Conservation (phyloP, 1,140 invertebrate genomes). For the Zaprionus tsacasi region DNA sequence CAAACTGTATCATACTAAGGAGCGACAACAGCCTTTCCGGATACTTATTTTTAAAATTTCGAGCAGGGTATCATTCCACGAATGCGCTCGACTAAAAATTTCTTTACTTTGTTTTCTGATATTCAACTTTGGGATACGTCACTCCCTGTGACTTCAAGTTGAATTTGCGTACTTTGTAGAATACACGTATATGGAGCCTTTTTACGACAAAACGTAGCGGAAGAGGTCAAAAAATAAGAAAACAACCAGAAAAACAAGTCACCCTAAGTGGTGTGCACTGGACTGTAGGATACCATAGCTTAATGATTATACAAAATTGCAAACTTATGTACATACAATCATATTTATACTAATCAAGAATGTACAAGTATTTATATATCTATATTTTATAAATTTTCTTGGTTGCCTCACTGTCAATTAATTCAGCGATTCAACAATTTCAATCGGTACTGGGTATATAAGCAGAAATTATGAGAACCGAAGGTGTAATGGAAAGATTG, state of each 20-base stretch:
- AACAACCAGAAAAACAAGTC: slow-evolving; percentile 5
- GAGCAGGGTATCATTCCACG: too few relatives aligned
- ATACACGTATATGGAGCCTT: not conserved
- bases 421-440: slow-evolving; percentile 11
- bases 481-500: slow-evolving; percentile 62
- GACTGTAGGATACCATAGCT: not conserved
- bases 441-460: not conserved
- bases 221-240: not conserved
- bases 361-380: not conserved
- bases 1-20: too few relatives aligned
- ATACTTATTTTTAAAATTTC: too few relatives aligned
- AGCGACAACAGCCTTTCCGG: too few relatives aligned
- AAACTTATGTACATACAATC: not conserved
- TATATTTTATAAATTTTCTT: not conserved
- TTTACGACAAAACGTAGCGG: not conserved
- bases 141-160: not conserved
- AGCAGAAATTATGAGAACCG: slow-evolving; percentile 63
- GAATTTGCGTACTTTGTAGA: not conserved
- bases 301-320: not conserved
- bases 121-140: not conserved
- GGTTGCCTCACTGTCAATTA: slow-evolving; percentile 3
- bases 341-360: not conserved
- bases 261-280: not conserved
- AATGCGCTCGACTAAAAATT: too few relatives aligned
- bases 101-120: too few relatives aligned